Base-by-base conservation (phyloP, 2,113 vertebrate genomes). In the Mesitornis unicolor region DNA sequence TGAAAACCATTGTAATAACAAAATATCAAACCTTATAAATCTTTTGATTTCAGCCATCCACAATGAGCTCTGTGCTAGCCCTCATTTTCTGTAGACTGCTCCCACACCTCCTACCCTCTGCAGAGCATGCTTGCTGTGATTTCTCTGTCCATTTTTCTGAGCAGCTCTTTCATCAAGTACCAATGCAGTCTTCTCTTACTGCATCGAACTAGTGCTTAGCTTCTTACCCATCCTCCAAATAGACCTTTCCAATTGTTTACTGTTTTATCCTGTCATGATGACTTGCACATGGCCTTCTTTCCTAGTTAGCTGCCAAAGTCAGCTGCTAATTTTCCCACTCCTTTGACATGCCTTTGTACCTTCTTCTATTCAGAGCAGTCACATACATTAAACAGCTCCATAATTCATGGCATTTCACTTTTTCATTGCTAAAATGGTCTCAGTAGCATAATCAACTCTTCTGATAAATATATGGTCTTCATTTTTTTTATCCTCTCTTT, bases 321-420 rank as follows among this genome's bases (percentile, higher is more conserved):
- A 93, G 56, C 54, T 95, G 64, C 51, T 90, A 63, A 80, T 93
- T 94, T 92, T 9, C 54, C 75, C 59, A 38, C 22, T 90, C 68
- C 86, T 89, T 86, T 81, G 91, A 93, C 76, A 60, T 70, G 59
- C 22, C 60, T 95, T 81, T 96, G 79, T 87, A 81, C 38, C 26
- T 70, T 63, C 64, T 47, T 84, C 76, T 90, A 59, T 84, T 95
- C 64, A 89, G 47, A 74, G 69, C 43, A 92, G 68, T 87, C 64
- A 60, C 38, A 67, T 42, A 86, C 40, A 68, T 81, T 76, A 90
- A 95, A 89, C n/a, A 80, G 75, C 51, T 84, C 76, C 56, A 36
- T 81, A 93, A 95, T 96, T 95, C 43, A 78, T 70, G 47, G 6
- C 28, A 68, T 78, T 90, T 93, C 42, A 33, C 74, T 90, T 79